Evolutionary conservation across 2,113 vertebrate genomes (phyloP).

Genomic region (Leucoraja erinaceus): DNA sequence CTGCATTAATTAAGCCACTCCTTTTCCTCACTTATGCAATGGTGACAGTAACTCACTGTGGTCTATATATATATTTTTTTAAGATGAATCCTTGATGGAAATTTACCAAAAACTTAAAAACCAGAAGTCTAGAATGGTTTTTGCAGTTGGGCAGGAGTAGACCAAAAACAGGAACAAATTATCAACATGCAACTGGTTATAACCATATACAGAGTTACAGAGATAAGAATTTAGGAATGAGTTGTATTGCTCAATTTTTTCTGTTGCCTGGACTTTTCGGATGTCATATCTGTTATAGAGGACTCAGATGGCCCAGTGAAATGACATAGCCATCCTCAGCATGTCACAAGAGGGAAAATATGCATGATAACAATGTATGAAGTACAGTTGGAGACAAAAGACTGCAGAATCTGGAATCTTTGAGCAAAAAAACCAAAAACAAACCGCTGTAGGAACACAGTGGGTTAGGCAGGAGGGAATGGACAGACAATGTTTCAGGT

Average conservation of each 20-base stretch:
- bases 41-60: not conserved
- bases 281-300: not conserved
- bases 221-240: not conserved
- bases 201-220: no score
- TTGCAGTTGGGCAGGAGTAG: not conserved
- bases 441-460: no score
- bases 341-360: no score
- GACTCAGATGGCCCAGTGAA: not conserved
- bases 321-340: not conserved
- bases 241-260: not conserved
- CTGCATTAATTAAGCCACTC: not conserved
- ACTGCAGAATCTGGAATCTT: no score
- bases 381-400: no score
- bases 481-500: no score
- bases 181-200: not conserved
- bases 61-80: not conserved
- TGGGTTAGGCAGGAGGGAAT: no score
- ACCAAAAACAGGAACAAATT: not conserved
- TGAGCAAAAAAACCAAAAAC: no score
- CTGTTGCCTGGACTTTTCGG: not conserved
- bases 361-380: no score
- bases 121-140: not conserved
- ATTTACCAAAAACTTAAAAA: not conserved
- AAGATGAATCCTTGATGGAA: not conserved
- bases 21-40: not conserved